phyloP scores from a whole-genome alignment of 2,888 invertebrate genomes.

The Platerodrilus igneus region DNA sequence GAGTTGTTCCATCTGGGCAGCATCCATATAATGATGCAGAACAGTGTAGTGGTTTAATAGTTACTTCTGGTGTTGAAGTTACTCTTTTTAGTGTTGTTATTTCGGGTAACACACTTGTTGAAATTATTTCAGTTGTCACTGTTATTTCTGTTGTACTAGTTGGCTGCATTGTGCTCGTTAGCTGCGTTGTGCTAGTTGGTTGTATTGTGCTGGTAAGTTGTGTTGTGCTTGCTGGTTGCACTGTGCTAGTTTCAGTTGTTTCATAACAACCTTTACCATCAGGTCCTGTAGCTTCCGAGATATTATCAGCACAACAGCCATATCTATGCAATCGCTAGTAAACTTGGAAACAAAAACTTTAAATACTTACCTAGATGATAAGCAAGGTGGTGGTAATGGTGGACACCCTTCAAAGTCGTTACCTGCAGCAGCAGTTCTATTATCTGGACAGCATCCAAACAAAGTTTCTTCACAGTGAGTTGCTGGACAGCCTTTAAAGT shows the following conservation, averaged over 20 bases:
- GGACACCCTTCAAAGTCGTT: constrained; percentile 83
- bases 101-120: no score
- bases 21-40: constrained; percentile 63
- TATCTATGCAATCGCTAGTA: constrained; percentile 53
- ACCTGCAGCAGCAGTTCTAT: constrained; percentile 70
- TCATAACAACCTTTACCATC: constrained; percentile 40
- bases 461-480: constrained; percentile 70
- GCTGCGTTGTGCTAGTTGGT: neutral
- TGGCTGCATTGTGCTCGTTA: no score
- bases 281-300: constrained; percentile 56
- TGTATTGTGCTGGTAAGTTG: neutral
- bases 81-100: no score
- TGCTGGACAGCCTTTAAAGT: constrained; percentile 71
- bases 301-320: constrained; percentile 82
- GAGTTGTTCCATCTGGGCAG: constrained; percentile 64
- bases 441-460: constrained; percentile 85
- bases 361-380: constrained; percentile 52
- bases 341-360: constrained; percentile 6
- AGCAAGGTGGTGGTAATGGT: constrained; percentile 55
- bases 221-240: constrained; percentile 21
- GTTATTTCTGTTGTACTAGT: no score
- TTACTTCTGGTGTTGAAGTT: no score
- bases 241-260: constrained; percentile 27
- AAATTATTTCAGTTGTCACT: no score
- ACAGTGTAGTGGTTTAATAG: constrained; percentile 50